Evolutionary conservation across 2,113 vertebrate genomes (phyloP), one percentile per base, ranked within the genome.

Genomic region (Hipposideros armiger): DNA sequence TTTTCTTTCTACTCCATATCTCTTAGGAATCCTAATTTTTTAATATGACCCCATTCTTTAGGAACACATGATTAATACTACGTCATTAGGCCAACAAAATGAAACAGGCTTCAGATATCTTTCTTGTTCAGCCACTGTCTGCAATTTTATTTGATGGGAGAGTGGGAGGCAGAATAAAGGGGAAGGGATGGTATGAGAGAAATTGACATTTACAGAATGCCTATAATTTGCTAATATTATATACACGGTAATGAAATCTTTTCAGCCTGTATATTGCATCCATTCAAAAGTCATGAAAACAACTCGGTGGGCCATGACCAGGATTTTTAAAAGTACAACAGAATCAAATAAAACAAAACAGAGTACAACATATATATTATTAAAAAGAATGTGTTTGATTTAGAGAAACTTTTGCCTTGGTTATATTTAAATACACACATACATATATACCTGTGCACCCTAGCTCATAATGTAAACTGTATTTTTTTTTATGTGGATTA

Each of bases 341-440:
- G 20, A 70, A 90, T 77, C 84, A 87, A 93, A 77, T 26, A 76
- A 70, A 87, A 84, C n/a, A 76, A 70, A 87, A 84, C n/a, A 78
- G 14, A 47, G 6, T 54, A 42, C 2, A 62, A 58, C 7, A 93
- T 10, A 72, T 16, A 69, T 7, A 24, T 17, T 36, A 94, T 36
- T 36, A 36, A 36, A 36, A 36, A 73, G 32, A 91, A 36, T 73
- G 86, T 87, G 24, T 77, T 62, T 83, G 64, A 28, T 42, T 85
- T 67, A 83, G 30, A 74, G 42, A 90, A 92, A 80, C 32, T 40
- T 82, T 47, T 62, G 26, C 74, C 50, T 94, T 11, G 1, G 24
- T 87, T 82, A 52, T 62, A 36, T 36, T 67, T n/a, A 56, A 76
- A 85, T 19, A 30, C 62, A 64, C 28, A 64, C 62, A 64, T 30